These are phyloP conservation scores for Drosophila imparisetae DNA, from an alignment of 2,888 invertebrate species.

Conservation along the genomic window DNA sequence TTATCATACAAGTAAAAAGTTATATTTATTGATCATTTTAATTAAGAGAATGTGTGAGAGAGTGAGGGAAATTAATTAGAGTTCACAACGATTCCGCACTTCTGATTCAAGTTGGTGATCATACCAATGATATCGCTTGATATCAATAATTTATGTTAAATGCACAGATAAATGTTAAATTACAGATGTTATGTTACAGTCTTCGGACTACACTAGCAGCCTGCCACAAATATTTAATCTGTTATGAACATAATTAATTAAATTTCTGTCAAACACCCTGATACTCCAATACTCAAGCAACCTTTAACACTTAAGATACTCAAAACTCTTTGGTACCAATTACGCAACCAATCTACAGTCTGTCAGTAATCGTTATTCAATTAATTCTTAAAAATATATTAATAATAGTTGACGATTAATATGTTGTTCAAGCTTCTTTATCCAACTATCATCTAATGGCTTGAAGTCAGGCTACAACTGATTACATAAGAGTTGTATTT, in stretches of 20 bases:
- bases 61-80: background rate
- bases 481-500: background rate
- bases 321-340: background rate
- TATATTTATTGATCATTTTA: background rate
- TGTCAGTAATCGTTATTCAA: background rate
- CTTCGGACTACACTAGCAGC: background rate
- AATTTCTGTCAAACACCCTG: background rate
- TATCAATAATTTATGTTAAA: background rate
- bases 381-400: background rate
- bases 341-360: background rate
- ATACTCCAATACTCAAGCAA: background rate
- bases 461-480: background rate
- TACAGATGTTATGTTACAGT: background rate
- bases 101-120: background rate
- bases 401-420: background rate
- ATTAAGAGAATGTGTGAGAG: background rate
- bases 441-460: background rate
- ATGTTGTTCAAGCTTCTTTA: background rate
- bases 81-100: background rate
- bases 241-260: background rate
- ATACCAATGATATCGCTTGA: background rate
- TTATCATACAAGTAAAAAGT: background rate
- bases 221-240: background rate
- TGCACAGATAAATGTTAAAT: background rate
- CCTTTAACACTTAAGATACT: background rate